phyloP scores from a whole-genome alignment of 1,140 invertebrate genomes.

The Drosophila novamexicana region DNA sequence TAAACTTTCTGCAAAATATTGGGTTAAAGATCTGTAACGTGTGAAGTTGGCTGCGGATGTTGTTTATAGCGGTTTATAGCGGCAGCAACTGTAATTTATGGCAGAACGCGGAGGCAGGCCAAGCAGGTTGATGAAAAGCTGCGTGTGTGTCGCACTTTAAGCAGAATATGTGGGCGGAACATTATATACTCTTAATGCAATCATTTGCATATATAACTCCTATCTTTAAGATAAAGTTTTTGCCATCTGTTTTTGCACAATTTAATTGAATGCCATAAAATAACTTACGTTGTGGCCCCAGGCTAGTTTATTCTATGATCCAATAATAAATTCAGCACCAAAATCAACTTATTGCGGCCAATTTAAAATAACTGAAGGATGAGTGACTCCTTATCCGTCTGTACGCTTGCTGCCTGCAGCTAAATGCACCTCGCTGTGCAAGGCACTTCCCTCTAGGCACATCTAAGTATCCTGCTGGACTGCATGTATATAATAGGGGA shows the following conservation, averaged over 20 bases:
- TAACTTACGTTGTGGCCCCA: too few relatives aligned
- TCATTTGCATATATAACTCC: neutral
- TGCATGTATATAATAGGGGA: too few relatives aligned
- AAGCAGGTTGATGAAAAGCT: neutral
- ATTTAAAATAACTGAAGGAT: neutral
- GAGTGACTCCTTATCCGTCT: neutral
- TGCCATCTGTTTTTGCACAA: neutral
- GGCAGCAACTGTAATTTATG: constrained; percentile 4
- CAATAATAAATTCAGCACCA: neutral
- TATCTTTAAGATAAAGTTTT: neutral
- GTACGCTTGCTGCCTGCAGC: neutral
- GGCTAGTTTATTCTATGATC: too few relatives aligned
- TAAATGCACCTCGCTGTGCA: too few relatives aligned
- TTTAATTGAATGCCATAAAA: neutral
- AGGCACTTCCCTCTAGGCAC: too few relatives aligned
- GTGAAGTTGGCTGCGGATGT: constrained; percentile 38
- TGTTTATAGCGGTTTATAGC: constrained; percentile 21
- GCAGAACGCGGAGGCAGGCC: neutral
- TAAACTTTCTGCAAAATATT: constrained; percentile 26
- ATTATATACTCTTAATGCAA: neutral
- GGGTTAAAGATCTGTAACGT: constrained; percentile 56
- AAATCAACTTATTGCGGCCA: neutral
- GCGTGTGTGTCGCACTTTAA: neutral
- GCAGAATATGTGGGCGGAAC: too few relatives aligned
- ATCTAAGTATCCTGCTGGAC: too few relatives aligned